Percentiles rank a stretch among this genome's conserved stretches.
Evolutionary conservation across 2,888 invertebrate species (phyloP).

Genomic region (Torymus auratus): DNA sequence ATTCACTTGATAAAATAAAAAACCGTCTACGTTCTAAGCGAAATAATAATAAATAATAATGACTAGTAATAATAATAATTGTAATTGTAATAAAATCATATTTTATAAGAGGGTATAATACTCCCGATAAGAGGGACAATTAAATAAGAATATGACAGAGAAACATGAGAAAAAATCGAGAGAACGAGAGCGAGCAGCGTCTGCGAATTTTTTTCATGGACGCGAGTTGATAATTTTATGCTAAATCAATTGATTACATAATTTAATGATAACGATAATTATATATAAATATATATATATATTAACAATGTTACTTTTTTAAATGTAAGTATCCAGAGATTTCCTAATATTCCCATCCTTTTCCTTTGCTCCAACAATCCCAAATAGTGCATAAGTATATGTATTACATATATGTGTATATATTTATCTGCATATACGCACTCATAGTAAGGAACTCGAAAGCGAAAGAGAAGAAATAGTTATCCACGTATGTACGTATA

Average conservation of each 20-base stretch:
- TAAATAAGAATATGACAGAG: conserved; percentile 44
- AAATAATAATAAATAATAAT: conserved; percentile 60
- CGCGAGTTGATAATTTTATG: conserved; percentile 68
- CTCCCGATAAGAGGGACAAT: conserved; percentile 59
- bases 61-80: conserved; percentile 60
- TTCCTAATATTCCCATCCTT: conserved; percentile 52
- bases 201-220: conserved; percentile 64
- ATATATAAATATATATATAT: conserved; percentile 49
- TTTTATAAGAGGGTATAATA: conserved; percentile 73
- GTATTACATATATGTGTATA: conserved; percentile 69
- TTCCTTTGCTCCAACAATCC: conserved; percentile 9
- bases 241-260: conserved; percentile 46
- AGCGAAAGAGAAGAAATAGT: conserved; percentile 46
- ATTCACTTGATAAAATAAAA: conserved; percentile 42
- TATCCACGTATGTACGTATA: conserved; percentile 63
- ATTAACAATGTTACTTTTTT: conserved; percentile 71
- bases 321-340: conserved; percentile 68
- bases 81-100: conserved; percentile 71
- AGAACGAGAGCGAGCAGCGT: conserved; percentile 56
- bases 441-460: conserved; percentile 27
- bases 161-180: conserved; percentile 49
- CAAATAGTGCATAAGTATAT: conserved; percentile 62
- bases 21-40: conserved; percentile 66
- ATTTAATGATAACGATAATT: conserved; percentile 64
- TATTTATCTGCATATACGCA: conserved; percentile 66